Base-by-base conservation (phyloP, 2,888 invertebrate species). In the Dryococelus australis region DNA sequence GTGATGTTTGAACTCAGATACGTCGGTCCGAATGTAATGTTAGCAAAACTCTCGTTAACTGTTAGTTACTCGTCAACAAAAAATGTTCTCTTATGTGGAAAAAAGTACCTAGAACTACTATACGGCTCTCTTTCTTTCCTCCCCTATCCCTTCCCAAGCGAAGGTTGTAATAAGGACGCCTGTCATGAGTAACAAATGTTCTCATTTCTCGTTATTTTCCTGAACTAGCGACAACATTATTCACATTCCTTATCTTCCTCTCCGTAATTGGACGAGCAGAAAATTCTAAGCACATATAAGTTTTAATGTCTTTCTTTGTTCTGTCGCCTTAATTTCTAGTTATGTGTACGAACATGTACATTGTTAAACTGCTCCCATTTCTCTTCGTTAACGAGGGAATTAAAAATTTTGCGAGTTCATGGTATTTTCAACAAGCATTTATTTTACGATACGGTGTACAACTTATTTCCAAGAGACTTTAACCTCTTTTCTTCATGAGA, bases 281-380 rank as follows among this genome's bases (percentile, higher is more conserved):
- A 65, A 65, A 65, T 65, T 24, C 65, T 65, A 65, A 65, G 65
- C 65, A 65, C 65, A 65, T 24, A n/a, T 65, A 65, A n/a, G n/a
- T 65, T 47, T 16, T 65, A 8, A 65, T 65, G 65, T 47, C 12
- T 20, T 65, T 20, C 51, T 51, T 16, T 65, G 8, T 65, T 6
- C n/a, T n/a, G 24, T 65, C 20, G n/a, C 65, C 65, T 65, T 65
- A n/a, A 65, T 65, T 65, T 65, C 6, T 3, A 3, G 20, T 16
- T 65, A 1, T 65, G 20, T 65, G 8, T 65, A 24, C 20, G 13
- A n/a, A n/a, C 65, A 65, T 8, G 20, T n/a, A 0, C 65, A 65
- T 20, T 24, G 16, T 65, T 24, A 47, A 47, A 47, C 65, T 8
- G 65, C 65, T 65, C n/a, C 16, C n/a, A 9, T 65, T 24, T 65